Conservation (phyloP, 1,140 invertebrate species). For the Microplitis demolitor region DNA sequence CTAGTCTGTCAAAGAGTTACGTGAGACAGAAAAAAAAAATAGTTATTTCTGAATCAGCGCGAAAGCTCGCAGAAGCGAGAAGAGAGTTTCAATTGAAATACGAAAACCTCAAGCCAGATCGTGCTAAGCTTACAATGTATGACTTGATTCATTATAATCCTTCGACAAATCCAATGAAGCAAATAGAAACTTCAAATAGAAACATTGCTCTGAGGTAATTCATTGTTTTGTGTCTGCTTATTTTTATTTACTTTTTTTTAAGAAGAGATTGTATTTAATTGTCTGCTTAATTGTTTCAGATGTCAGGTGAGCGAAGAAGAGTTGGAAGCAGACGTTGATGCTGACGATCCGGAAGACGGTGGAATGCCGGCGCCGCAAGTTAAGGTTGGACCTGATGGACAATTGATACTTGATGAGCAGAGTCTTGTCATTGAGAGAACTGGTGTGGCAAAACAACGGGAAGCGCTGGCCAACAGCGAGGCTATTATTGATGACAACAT, state of each 20-base stretch:
- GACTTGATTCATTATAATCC: constrained; percentile 92
- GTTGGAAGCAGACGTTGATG: constrained; percentile 47
- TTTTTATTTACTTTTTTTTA: too few species aligned
- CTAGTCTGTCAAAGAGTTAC: neutral
- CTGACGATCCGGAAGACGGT: constrained; percentile 54
- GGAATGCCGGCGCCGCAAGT: constrained; percentile 79
- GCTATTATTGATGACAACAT: constrained; percentile 71
- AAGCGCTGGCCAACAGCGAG: constrained; percentile 68
- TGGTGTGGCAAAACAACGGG: constrained; percentile 66
- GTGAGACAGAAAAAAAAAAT: constrained; percentile 44
- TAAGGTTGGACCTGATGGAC: constrained; percentile 85
- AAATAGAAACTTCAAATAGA: constrained; percentile 14
- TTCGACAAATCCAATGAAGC: constrained; percentile 69
- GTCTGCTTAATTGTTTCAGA: neutral
- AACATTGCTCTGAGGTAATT: constrained; percentile 48
- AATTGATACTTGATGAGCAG: constrained; percentile 85
- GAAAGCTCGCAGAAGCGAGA: constrained; percentile 62
- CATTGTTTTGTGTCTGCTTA: constrained; percentile 50
- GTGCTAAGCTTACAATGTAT: constrained; percentile 80
- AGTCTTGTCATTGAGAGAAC: constrained; percentile 83
- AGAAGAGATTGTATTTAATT: too few species aligned
- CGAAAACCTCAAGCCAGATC: constrained; percentile 66
- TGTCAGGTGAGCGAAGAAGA: constrained; percentile 28
- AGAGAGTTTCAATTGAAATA: constrained; percentile 67
- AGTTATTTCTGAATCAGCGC: constrained; percentile 57